Percentiles rank a stretch among this genome's conserved stretches.
Evolutionary conservation across 35 echinoderm and acorn worm species (phyloP).

Genomic region (Patiria miniata): DNA sequence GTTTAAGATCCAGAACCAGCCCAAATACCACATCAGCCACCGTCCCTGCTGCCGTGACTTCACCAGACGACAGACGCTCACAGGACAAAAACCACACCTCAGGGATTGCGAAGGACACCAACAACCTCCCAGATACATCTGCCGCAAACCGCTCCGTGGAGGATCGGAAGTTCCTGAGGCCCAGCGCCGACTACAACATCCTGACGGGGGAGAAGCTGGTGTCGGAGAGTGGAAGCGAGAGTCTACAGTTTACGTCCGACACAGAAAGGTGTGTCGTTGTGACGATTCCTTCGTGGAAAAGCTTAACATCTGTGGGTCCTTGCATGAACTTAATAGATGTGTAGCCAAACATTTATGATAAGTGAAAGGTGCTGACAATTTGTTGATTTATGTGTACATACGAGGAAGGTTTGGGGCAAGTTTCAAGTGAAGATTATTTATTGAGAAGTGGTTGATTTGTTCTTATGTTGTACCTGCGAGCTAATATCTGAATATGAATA

Average conservation of each 20-base stretch:
- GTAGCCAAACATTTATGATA: too few relatives aligned
- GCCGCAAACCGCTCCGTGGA: constrained; percentile 1
- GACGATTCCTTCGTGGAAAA: not conserved
- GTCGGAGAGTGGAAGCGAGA: constrained; percentile 20
- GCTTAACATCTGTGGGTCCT: too few relatives aligned
- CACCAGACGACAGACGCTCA: not conserved
- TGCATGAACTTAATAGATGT: too few relatives aligned
- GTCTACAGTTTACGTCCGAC: constrained; percentile 6
- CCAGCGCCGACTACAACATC: constrained; percentile 68
- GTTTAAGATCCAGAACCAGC: not conserved
- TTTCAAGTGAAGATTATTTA: too few relatives aligned
- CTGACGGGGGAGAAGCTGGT: constrained; percentile 42
- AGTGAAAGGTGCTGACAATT: too few relatives aligned
- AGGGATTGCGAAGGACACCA: not conserved
- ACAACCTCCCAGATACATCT: not conserved
- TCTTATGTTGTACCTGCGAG: too few relatives aligned
- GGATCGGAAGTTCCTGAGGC: constrained; percentile 65
- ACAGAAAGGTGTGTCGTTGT: constrained; percentile 18
- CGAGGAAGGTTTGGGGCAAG: too few relatives aligned
- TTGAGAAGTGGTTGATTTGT: too few relatives aligned
- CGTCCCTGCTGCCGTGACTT: not conserved
- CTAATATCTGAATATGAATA: too few relatives aligned
- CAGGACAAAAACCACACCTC: not conserved
- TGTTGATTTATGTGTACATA: too few relatives aligned
- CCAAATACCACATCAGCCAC: not conserved